Conservation (phyloP, 2,797 vertebrate species). For the Pseudochromis fuscus region DNA sequence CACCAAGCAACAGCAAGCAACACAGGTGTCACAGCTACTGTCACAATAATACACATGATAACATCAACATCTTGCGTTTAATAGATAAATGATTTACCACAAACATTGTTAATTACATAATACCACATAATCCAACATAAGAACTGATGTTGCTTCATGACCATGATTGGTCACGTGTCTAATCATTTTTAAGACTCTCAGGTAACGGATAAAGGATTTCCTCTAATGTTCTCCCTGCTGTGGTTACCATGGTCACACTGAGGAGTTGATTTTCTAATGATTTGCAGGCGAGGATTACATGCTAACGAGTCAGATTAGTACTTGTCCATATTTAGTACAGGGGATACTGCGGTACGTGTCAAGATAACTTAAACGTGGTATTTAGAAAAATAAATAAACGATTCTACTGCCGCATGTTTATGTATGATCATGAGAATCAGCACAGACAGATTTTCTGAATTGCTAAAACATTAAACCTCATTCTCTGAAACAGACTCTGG, state of each 20-base stretch:
- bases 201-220: not conserved
- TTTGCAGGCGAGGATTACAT: conserved; percentile 27
- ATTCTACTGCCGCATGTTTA: too few species aligned
- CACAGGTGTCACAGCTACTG: conserved; percentile 5
- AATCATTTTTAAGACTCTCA: conserved; percentile 10
- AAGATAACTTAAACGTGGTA: not conserved
- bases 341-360: not conserved
- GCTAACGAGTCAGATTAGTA: conserved; percentile 31
- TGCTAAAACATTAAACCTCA: too few species aligned
- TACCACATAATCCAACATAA: conserved; percentile 19
- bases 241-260: conserved; percentile 36
- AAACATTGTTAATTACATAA: conserved; percentile 16
- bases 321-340: conserved; percentile 14
- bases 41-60: conserved; percentile 10
- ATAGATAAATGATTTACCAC: conserved; percentile 20
- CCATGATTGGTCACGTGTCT: not conserved
- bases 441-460: too few species aligned
- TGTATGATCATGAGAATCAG: too few species aligned
- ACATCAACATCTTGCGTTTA: conserved; percentile 2
- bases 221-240: not conserved
- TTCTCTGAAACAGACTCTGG: too few species aligned
- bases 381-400: too few species aligned
- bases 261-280: conserved; percentile 21
- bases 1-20: conserved; percentile 3
- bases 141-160: not conserved